phyloP scores from a whole-genome alignment of 2,797 vertebrate species.

The Pempheris klunzingeri region DNA sequence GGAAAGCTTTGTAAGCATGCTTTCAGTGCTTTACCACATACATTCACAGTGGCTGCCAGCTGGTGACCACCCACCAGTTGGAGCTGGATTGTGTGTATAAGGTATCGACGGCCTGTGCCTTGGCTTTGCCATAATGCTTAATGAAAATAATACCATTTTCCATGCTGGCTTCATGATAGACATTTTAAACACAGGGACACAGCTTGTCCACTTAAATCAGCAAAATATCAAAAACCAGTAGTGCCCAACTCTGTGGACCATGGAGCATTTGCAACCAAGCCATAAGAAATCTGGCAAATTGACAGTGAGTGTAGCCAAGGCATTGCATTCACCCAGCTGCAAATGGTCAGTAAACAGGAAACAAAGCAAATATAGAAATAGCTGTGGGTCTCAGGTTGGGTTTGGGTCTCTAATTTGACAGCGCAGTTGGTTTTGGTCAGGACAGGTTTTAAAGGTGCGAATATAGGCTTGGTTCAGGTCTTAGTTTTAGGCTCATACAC shows the following conservation, averaged over 20 bases:
- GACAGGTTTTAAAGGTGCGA: no score
- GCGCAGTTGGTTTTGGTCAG: neutral
- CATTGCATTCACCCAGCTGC: neutral
- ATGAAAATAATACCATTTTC: neutral
- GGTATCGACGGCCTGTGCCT: conserved; percentile 12
- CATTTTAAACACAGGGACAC: neutral
- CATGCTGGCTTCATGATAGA: neutral
- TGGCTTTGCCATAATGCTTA: neutral
- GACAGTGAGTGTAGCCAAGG: neutral
- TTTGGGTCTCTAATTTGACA: neutral
- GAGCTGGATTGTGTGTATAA: neutral
- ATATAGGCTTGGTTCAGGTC: neutral
- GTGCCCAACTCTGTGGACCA: neutral
- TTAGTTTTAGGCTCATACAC: no score
- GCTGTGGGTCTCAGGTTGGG: neutral
- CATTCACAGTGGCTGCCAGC: neutral
- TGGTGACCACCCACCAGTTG: neutral
- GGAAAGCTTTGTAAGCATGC: neutral
- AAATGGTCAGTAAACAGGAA: neutral
- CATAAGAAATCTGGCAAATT: no score
- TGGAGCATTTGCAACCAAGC: no score
- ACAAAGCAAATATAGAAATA: neutral
- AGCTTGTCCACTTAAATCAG: neutral
- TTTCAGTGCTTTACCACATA: neutral
- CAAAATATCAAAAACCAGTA: neutral